These are phyloP conservation scores for Chamaetylas fuelleborni DNA, from an alignment of 2,113 vertebrate genomes.

Conservation along the genomic window DNA sequence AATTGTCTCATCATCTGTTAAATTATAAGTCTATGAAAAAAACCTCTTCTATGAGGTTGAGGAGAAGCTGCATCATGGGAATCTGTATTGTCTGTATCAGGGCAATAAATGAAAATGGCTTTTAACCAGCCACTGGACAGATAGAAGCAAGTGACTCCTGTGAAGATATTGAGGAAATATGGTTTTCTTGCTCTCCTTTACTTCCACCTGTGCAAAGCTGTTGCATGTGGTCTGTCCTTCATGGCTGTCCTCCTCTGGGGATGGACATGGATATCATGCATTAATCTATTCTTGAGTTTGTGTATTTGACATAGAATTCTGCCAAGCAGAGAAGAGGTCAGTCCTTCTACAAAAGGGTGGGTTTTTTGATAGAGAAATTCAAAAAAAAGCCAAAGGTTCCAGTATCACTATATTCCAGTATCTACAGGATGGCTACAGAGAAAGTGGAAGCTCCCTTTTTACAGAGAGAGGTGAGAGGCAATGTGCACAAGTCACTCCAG, in stretches of 20 bases:
- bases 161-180: not conserved
- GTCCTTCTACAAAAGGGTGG: not conserved
- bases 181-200: fast-evolving
- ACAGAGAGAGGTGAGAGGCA: fast-evolving
- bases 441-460: not conserved
- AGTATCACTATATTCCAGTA: not conserved
- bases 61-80: not conserved
- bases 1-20: not conserved
- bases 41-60: not conserved
- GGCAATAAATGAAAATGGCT: not conserved
- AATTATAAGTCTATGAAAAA: not conserved
- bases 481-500: not conserved
- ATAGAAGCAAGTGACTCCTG: not conserved
- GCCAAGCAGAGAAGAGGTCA: not conserved
- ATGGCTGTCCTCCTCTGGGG: not conserved
- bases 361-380: not conserved
- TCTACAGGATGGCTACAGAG: not conserved
- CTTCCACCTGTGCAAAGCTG: not conserved
- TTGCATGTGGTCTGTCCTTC: not conserved
- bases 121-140: not conserved
- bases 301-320: not conserved
- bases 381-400: not conserved
- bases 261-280: fast-evolving
- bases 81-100: not conserved
- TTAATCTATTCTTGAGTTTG: not conserved